Evolutionary conservation across 2,113 vertebrate species (phyloP).

Genomic region (Connochaetes taurinus): DNA sequence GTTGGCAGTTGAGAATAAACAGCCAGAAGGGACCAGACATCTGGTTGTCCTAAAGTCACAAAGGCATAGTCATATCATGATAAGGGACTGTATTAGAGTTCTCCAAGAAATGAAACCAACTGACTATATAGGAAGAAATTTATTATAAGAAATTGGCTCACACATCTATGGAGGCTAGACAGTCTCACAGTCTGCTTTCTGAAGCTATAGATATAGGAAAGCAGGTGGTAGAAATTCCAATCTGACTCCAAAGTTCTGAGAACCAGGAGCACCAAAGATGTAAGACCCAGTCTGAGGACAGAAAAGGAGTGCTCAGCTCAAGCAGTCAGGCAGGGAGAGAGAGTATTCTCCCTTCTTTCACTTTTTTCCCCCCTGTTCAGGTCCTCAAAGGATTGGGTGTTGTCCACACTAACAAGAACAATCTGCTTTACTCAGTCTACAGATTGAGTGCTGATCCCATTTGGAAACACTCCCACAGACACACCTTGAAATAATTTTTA

Average conservation of each 20-base stretch:
- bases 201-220: neutral
- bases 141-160: neutral
- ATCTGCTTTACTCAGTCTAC: neutral
- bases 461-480: neutral
- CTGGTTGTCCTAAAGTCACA: neutral
- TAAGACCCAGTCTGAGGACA: neutral
- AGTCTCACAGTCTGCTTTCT: neutral
- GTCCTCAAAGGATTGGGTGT: neutral
- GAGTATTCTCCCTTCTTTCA: neutral
- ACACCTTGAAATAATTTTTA: neutral
- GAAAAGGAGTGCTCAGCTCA: neutral
- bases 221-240: neutral
- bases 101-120: neutral
- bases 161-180: neutral
- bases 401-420: neutral
- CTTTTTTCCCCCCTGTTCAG: neutral
- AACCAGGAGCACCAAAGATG: neutral
- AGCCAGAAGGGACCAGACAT: neutral
- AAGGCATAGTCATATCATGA: neutral
- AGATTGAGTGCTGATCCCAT: neutral
- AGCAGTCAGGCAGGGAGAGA: neutral
- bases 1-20: neutral
- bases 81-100: neutral
- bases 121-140: neutral
- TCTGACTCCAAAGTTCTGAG: neutral